Percentiles rank a stretch among this genome's conserved stretches.
phyloP scores from a whole-genome alignment of 2,113 vertebrate species.

The Gorsachius goisagi region DNA sequence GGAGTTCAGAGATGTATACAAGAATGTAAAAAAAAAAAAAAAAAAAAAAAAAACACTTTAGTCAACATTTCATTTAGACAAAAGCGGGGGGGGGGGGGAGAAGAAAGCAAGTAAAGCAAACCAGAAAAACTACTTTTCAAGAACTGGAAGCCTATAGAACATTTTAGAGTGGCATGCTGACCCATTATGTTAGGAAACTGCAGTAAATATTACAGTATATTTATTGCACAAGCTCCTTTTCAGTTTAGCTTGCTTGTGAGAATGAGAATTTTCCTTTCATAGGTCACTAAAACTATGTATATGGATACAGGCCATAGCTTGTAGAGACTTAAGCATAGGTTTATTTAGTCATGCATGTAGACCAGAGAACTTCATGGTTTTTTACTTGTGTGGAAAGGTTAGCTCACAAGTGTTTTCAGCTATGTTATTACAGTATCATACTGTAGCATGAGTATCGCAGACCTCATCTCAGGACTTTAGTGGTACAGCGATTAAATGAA shows the following conservation, averaged over 20 bases:
- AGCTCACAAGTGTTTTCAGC: neutral
- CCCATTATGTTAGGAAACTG: neutral
- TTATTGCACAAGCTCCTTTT: neutral
- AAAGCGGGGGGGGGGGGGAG: neutral
- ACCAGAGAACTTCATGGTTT: neutral
- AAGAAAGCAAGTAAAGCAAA: neutral
- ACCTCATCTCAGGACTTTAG: neutral
- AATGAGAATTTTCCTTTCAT: neutral
- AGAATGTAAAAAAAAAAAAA: neutral
- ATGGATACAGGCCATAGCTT: neutral
- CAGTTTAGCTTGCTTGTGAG: neutral
- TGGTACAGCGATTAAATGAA: neutral
- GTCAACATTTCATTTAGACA: neutral
- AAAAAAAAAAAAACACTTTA: neutral
- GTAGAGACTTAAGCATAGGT: neutral
- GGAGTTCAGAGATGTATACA: neutral
- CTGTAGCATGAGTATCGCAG: neutral
- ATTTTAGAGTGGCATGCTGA: neutral
- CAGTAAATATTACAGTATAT: neutral
- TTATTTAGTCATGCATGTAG: neutral
- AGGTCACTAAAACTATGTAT: neutral
- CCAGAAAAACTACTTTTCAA: neutral
- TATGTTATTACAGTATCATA: neutral
- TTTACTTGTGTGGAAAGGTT: neutral
- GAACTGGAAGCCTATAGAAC: neutral